Evolutionary conservation across 35 echinoderm and acorn worm genomes (phyloP).

Genomic region (Patiria miniata): DNA sequence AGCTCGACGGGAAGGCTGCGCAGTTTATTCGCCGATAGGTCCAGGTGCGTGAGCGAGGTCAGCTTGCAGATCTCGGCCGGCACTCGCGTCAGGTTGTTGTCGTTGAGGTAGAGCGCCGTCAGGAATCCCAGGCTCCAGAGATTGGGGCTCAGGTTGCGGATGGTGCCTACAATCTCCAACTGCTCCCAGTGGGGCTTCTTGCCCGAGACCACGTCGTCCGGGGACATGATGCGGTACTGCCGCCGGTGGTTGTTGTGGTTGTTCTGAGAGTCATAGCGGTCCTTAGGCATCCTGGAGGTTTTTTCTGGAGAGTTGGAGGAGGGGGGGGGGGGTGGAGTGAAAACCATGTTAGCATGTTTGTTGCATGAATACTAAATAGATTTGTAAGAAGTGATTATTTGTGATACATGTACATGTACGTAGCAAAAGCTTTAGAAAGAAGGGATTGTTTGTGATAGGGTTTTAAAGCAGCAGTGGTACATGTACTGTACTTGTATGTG

Average conservation of each 20-base stretch:
- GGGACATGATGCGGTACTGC: slow-evolving; percentile 83
- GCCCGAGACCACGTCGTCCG: slow-evolving; percentile 89
- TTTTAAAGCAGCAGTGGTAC: no score
- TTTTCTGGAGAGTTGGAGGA: neutral
- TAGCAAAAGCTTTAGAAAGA: no score
- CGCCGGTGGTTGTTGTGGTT: slow-evolving; percentile 70
- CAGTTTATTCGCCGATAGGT: slow-evolving; percentile 96
- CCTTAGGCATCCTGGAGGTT: slow-evolving; percentile 90
- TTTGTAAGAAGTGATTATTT: no score
- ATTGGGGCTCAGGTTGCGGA: slow-evolving; percentile 93
- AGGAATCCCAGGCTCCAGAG: slow-evolving; percentile 85
- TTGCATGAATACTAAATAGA: no score
- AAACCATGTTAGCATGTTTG: no score
- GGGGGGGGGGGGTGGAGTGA: neutral
- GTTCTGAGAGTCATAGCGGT: slow-evolving; percentile 71
- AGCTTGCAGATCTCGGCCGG: slow-evolving; percentile 91
- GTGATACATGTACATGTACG: no score
- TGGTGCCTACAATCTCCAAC: slow-evolving; percentile 93
- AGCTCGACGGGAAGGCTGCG: slow-evolving; percentile 90
- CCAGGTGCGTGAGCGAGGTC: slow-evolving; percentile 69
- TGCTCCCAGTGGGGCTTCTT: slow-evolving; percentile 90
- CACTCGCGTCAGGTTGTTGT: slow-evolving; percentile 92
- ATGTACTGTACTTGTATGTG: no score
- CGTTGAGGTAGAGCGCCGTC: slow-evolving; percentile 88
- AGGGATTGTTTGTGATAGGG: no score